Base-by-base conservation (phyloP, 1,140 invertebrate species). In the Apis florea region DNA sequence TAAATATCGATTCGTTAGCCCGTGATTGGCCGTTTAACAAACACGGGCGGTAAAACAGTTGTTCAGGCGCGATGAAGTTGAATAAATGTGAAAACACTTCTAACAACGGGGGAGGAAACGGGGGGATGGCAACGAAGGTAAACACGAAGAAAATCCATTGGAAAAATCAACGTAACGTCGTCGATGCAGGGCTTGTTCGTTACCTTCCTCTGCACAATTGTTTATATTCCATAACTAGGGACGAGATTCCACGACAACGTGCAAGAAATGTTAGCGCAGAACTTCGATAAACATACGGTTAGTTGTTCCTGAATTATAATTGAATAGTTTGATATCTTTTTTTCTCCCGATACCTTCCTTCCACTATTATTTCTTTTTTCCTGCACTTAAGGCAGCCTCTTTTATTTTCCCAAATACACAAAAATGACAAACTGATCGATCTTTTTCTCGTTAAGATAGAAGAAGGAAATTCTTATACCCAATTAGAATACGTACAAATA, bases 1-100 rank as follows among this genome's bases (percentile, higher is more conserved):
- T 72, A 79, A 79, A 73, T 79, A 79, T 79, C 69, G 77, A 73
- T 79, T 79, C 77, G 58, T 63, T 72, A 54, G 69, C 1, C 58
- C 19, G 58, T 24, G 26, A 79, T 79, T 72, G 69, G 26, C 73
- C 59, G 58, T 59, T 79, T 79, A 54, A 54, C 59, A 73, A 72
- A 79, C 56, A 73, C 51, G 1, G 17, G 26, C 21, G 4, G 73
- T 73, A n/a, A 79, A 79, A 64, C 24, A n/a, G 51, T n/a, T 53
- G 26, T 51, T 73, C 0, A 26, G 17, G 21, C 31, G 69, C 12
- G 15, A 21, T 8, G 1, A 40, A 21, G 26, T 53, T 51, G 64
- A 72, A 64, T 63, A 63, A 63, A 31, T 53, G 59, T 53, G 17
- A n/a, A 26, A 73, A 64, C n/a, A 47, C 58, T 54, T 79, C 59